A percentile compares a stretch with the other conserved stretches of the same genome.
Evolutionary conservation across 1,140 invertebrate species (phyloP).

Genomic region (Diorhabda carinulata): DNA sequence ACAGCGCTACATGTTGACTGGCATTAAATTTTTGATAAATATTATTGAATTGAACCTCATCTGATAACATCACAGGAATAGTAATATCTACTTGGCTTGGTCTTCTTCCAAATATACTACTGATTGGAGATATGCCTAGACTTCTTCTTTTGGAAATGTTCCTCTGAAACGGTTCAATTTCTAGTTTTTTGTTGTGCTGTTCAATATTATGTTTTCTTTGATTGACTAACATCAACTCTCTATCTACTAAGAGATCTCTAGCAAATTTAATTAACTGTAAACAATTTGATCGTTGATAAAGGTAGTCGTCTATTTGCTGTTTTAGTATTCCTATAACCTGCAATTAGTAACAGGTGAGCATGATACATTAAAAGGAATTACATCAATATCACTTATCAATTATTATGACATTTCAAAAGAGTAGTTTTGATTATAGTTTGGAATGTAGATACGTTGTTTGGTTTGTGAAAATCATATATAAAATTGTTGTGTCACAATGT

Average conservation of each 20-base stretch:
- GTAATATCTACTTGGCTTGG: conserved; percentile 42
- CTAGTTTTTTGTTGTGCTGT: conserved; percentile 26
- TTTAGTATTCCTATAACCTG: conserved; percentile 58
- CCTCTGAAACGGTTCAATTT: conserved; percentile 52
- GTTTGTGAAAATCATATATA: too few species aligned
- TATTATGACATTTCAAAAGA: too few species aligned
- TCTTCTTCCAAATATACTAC: conserved; percentile 66
- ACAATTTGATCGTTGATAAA: conserved; percentile 67
- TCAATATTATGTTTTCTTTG: conserved; percentile 54
- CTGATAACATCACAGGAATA: conserved; percentile 32
- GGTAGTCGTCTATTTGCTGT: conserved; percentile 77
- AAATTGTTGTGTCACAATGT: too few species aligned
- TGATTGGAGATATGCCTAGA: conserved; percentile 62
- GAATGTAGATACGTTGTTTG: too few species aligned
- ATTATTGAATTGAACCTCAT: conserved; percentile 32
- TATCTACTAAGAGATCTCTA: conserved; percentile 67
- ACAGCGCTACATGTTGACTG: conserved; percentile 62
- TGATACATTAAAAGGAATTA: too few species aligned
- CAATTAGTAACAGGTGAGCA: conserved; percentile 9
- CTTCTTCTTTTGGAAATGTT: conserved; percentile 67
- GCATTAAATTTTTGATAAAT: conserved; percentile 44
- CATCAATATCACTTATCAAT: too few species aligned
- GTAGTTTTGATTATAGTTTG: too few species aligned
- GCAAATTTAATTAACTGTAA: conserved; percentile 68
- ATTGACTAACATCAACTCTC: conserved; percentile 71